Conservation (phyloP, 1,140 invertebrate genomes). For the Amyelois transitella region DNA sequence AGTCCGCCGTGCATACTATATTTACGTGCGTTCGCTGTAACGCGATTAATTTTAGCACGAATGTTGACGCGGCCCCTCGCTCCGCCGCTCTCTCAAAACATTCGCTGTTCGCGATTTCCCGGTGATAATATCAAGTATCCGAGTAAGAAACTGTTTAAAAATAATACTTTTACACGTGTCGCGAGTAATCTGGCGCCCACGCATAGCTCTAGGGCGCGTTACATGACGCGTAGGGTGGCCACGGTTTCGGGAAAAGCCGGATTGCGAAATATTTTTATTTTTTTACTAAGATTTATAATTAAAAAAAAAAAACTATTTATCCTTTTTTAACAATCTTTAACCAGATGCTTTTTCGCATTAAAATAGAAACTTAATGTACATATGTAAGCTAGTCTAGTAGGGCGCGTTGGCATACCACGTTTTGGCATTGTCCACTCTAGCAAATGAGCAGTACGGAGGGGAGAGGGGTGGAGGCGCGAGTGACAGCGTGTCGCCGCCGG, state of each 20-base stretch:
- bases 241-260: background rate
- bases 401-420: no score
- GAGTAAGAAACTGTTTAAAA: background rate
- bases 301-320: no score
- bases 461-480: background rate
- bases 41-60: constrained; percentile 19
- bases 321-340: no score
- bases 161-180: constrained; percentile 6
- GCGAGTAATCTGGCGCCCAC: background rate
- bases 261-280: background rate
- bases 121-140: constrained; percentile 13
- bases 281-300: no score
- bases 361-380: no score
- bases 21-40: constrained; percentile 30
- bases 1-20: constrained; percentile 41
- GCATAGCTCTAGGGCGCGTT: background rate
- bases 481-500: background rate
- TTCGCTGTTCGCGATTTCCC: constrained; percentile 10
- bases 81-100: background rate
- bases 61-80: constrained; percentile 19
- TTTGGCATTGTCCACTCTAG: no score
- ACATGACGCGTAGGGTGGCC: background rate
- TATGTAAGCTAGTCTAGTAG: no score
- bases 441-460: no score
- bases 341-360: no score